Evolutionary conservation across 2,888 invertebrate species (phyloP), one percentile per base, ranked within the genome.

Genomic region (Acleris holmiana): DNA sequence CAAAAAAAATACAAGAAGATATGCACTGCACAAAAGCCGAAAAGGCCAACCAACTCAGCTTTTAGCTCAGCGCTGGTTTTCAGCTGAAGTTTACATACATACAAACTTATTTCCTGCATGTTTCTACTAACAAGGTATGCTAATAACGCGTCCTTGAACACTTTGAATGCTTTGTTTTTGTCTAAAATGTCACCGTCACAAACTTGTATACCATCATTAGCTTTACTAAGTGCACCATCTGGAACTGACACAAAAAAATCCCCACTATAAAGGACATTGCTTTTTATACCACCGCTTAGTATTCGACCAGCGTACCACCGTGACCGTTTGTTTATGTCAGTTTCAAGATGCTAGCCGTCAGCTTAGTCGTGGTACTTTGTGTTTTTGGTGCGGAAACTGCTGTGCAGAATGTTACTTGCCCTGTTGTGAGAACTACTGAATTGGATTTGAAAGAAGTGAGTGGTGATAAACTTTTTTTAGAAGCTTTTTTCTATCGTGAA

Each of bases 381-480:
- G 69, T 79, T 67, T 71, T 76, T 63, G 74, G 73, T 63, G 85
- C 81, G 25, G 76, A 81, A 6, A 78, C 82, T 46, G 84, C 83
- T 0, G 72, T 79, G 29, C 82, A 81, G 68, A 88, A 91, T 77
- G 73, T 75, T 21, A 83, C 76, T 23, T 91, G 91, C 67, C 90
- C 90, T 5, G 69, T 71, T 6, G 82, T 89, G 3, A 79, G 72
- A 1, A 81, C 91, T 0, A 79, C 82, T 54, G 86, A 90, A 67
- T 69, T 91, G 69, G 89, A 91, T 76, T 86, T 89, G 80, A 91
- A 89, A 71, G 89, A 85, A 70, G 91, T 91, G 69, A 85, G 88
- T 79, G 4, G 3, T n/a, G 15, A 1, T n/a, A 7, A 23, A 8
- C 4, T 0, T 8, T 3, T 29, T 29, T 29, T 25, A 23, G 1